phyloP scores from a whole-genome alignment of 2,113 vertebrate species.

The Microcebus ravelobensis region DNA sequence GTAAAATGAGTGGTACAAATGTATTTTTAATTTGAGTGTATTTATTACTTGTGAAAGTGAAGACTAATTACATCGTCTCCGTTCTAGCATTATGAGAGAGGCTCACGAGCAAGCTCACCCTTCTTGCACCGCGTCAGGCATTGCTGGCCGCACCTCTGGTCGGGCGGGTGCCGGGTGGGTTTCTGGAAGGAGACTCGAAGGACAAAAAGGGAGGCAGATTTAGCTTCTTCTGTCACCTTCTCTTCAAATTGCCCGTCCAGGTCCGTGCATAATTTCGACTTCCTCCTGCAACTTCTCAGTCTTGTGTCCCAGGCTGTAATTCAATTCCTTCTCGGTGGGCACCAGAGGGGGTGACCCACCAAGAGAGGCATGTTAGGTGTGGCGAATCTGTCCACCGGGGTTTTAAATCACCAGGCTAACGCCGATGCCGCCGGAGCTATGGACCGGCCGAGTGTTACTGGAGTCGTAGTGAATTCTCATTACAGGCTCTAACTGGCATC shows the following conservation, averaged over 20 bases:
- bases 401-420: constrained; percentile 46
- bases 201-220: not conserved
- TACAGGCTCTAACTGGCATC: not conserved
- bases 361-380: not conserved
- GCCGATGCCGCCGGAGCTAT: rapidly evolving
- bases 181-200: constrained; percentile 52
- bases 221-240: not conserved
- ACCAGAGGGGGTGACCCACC: not conserved
- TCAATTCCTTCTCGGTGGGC: not conserved
- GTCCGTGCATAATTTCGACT: not conserved
- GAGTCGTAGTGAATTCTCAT: constrained; percentile 58
- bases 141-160: not conserved
- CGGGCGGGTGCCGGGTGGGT: not conserved
- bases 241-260: not conserved
- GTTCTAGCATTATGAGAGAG: not conserved
- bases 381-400: not conserved
- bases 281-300: constrained; percentile 10
- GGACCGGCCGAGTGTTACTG: not conserved
- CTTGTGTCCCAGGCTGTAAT: not conserved
- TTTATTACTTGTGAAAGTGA: constrained; percentile 62
- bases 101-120: not conserved
- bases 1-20: constrained; percentile 30
- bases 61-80: constrained; percentile 22
- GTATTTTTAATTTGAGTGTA: constrained; percentile 66
- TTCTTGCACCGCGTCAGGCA: no score